Evolutionary conservation across 1,140 invertebrate genomes (phyloP).

Genomic region (Heliconius congener): DNA sequence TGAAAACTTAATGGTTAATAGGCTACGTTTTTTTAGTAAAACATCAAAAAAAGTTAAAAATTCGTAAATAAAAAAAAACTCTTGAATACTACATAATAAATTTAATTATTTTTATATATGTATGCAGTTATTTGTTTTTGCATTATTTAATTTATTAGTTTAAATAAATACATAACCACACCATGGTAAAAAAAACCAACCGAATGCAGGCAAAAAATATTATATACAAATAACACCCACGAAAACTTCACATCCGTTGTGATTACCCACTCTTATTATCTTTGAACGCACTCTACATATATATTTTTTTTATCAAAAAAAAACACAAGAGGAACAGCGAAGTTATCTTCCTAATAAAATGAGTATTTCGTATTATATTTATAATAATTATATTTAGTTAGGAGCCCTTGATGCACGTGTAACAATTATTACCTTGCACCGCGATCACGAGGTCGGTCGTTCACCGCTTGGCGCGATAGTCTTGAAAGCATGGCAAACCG

Average conservation of each 20-base stretch:
- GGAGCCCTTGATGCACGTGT: constrained; percentile 34
- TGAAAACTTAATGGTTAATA: no score
- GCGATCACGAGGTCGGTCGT: constrained; percentile 44
- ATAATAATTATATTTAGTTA: constrained; percentile 28
- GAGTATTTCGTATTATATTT: neutral
- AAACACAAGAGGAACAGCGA: neutral
- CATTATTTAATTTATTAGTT: neutral
- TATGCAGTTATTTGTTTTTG: neutral
- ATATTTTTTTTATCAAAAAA: neutral
- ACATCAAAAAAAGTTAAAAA: no score
- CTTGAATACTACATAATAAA: no score
- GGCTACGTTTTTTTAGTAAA: no score
- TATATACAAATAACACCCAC: constrained; percentile 11
- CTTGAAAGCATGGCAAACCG: constrained; percentile 34
- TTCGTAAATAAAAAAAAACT: no score
- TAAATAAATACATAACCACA: neutral
- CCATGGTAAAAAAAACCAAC: neutral
- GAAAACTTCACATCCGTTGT: neutral
- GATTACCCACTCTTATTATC: neutral
- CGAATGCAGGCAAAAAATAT: neutral
- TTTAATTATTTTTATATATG: no score
- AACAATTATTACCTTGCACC: constrained; percentile 40
- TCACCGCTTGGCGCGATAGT: constrained; percentile 31
- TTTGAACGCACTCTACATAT: neutral
- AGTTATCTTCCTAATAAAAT: neutral